These are phyloP conservation scores for Andricus curvator DNA, from an alignment of 2,888 invertebrate genomes.

Conservation along the genomic window DNA sequence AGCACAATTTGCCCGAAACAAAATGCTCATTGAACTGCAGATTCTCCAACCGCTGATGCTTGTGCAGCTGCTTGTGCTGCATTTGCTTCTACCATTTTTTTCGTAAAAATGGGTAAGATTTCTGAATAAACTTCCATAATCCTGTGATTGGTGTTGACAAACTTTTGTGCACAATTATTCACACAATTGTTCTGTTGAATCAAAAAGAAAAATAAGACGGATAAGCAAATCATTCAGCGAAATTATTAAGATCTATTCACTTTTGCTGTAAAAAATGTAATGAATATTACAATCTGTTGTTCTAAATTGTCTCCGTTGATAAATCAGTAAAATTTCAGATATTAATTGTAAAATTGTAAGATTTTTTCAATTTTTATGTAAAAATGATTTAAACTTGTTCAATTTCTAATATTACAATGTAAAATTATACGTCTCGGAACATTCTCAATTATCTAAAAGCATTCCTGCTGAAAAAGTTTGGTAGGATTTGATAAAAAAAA, in stretches of 20 bases:
- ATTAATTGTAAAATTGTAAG: neutral
- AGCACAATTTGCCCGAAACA: neutral
- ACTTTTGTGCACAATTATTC: conserved; percentile 81
- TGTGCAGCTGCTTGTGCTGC: conserved; percentile 56
- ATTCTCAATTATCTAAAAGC: neutral
- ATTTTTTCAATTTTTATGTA: too few relatives aligned
- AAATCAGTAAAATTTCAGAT: neutral
- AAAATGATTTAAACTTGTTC: too few relatives aligned
- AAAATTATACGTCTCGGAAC: too few relatives aligned
- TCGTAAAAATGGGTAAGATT: conserved; percentile 80
- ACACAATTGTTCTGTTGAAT: conserved; percentile 79
- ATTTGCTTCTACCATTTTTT: conserved; percentile 79
- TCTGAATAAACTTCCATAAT: conserved; percentile 82
- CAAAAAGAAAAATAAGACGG: conserved; percentile 11
- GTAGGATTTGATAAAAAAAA: too few relatives aligned
- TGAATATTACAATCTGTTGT: neutral
- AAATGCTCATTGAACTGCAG: conserved; percentile 23
- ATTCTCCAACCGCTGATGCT: conserved; percentile 46
- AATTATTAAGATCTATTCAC: too few relatives aligned
- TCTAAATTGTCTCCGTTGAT: neutral
- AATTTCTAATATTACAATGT: too few relatives aligned
- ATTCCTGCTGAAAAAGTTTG: too few relatives aligned
- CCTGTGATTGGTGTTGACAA: conserved; percentile 82
- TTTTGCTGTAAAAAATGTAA: too few relatives aligned
- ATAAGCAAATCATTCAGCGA: neutral